phyloP scores from a whole-genome alignment of 2,113 vertebrate genomes.

The Solea solea region DNA sequence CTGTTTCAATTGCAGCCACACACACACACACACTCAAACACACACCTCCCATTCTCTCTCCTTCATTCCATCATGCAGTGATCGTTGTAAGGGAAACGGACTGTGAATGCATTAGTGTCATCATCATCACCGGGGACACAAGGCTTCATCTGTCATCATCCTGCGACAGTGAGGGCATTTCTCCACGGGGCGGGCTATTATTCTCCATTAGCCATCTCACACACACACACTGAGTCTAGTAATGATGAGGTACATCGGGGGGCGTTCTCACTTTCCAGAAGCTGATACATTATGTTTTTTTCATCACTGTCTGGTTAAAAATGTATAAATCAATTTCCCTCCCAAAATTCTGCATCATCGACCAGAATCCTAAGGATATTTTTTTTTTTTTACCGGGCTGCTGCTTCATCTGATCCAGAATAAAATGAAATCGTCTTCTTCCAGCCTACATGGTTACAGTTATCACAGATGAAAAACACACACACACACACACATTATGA shows the following conservation, averaged over 20 bases:
- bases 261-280: slow-evolving; percentile 40
- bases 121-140: slow-evolving; percentile 68
- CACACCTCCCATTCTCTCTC: neutral
- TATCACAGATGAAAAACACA: slow-evolving; percentile 45
- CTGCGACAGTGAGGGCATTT: slow-evolving; percentile 55
- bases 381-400: slow-evolving; percentile 5
- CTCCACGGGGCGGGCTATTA: slow-evolving; percentile 58
- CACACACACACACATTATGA: slow-evolving; percentile 18
- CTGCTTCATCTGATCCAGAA: slow-evolving; percentile 37
- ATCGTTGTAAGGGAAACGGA: slow-evolving; percentile 61
- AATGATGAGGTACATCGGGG: slow-evolving; percentile 41
- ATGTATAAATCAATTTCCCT: slow-evolving; percentile 69
- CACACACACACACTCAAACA: neutral
- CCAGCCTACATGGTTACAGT: slow-evolving; percentile 26
- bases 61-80: slow-evolving; percentile 46
- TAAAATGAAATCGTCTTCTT: slow-evolving; percentile 56
- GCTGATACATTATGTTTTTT: slow-evolving; percentile 58
- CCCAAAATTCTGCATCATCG: slow-evolving; percentile 46
- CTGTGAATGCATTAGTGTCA: slow-evolving; percentile 71
- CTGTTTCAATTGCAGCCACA: slow-evolving; percentile 12
- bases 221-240: slow-evolving; percentile 16
- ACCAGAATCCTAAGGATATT: slow-evolving; percentile 27
- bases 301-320: slow-evolving; percentile 69
- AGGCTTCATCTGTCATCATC: slow-evolving; percentile 71
- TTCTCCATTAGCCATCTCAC: slow-evolving; percentile 57